Evolutionary conservation across 2,113 vertebrate species (phyloP).

Genomic region (Gallinago undulata): DNA sequence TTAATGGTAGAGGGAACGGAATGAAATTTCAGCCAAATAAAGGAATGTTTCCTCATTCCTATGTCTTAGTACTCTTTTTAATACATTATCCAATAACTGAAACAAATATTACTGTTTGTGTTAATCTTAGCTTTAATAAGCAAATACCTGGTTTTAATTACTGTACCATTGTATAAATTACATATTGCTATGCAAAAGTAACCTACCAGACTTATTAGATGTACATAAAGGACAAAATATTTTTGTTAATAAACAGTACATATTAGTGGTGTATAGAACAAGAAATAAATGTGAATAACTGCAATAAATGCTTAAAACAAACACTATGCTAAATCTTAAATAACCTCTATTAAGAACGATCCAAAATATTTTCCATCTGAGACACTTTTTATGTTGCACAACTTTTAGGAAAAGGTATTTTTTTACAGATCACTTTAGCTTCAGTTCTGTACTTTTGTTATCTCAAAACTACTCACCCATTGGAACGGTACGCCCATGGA

Average conservation of each 20-base stretch:
- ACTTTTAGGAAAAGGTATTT: neutral
- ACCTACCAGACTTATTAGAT: neutral
- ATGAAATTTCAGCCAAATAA: neutral
- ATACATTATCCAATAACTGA: neutral
- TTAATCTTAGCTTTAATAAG: neutral
- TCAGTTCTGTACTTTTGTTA: neutral
- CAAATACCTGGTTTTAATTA: neutral
- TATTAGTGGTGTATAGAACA: neutral
- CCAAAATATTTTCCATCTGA: neutral
- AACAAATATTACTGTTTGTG: neutral
- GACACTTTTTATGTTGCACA: neutral
- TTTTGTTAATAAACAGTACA: neutral
- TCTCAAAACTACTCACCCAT: slow-evolving; percentile 74
- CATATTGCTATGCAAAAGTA: neutral
- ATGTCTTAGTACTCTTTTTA: neutral
- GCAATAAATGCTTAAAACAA: neutral
- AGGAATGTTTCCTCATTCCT: neutral
- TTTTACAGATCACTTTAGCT: neutral
- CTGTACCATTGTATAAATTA: neutral
- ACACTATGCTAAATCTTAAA: neutral
- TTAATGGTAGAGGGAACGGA: neutral
- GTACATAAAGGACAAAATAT: neutral
- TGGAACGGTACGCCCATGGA: slow-evolving; percentile 85
- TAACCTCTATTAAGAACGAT: neutral
- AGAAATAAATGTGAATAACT: neutral